Evolutionary conservation across 2,888 invertebrate genomes (phyloP).

Genomic region (Amiota mariae): DNA sequence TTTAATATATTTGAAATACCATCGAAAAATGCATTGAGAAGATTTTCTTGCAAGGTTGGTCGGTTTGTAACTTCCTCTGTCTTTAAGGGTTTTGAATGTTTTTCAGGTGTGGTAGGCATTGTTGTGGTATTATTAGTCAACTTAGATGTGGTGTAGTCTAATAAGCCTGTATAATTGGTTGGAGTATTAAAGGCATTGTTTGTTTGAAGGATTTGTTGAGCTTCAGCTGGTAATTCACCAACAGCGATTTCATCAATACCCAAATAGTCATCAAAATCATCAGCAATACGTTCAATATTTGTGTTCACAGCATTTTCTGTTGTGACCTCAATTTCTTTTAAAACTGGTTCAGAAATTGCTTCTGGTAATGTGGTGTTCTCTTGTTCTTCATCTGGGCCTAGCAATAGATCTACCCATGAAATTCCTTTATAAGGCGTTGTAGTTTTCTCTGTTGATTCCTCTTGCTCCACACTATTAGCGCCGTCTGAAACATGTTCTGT

Average conservation of each 20-base stretch:
- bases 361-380: slow-evolving; percentile 8
- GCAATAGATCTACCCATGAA: slow-evolving; percentile 64
- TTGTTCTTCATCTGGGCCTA: slow-evolving; percentile 65
- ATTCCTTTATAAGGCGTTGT: slow-evolving; percentile 52
- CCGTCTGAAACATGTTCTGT: slow-evolving; percentile 47
- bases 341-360: background rate
- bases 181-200: background rate
- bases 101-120: background rate
- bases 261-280: slow-evolving; percentile 57
- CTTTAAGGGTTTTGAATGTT: background rate
- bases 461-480: slow-evolving; percentile 32
- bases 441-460: slow-evolving; percentile 42
- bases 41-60: slow-evolving; percentile 34
- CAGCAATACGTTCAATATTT: slow-evolving; percentile 56
- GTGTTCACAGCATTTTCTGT: slow-evolving; percentile 38
- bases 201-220: slow-evolving; percentile 47
- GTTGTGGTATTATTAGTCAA: background rate
- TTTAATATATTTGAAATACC: slow-evolving; percentile 61
- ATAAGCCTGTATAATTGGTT: slow-evolving; percentile 11
- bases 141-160: background rate
- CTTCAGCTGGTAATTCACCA: slow-evolving; percentile 59
- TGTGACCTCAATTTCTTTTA: slow-evolving; percentile 26
- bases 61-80: background rate
- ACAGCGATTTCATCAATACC: slow-evolving; percentile 54
- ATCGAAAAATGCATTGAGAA: slow-evolving; percentile 59